Evolutionary conservation across 2,113 vertebrate species (phyloP), one percentile per base, ranked within the genome.

Genomic region (Oenanthe oenanthe): DNA sequence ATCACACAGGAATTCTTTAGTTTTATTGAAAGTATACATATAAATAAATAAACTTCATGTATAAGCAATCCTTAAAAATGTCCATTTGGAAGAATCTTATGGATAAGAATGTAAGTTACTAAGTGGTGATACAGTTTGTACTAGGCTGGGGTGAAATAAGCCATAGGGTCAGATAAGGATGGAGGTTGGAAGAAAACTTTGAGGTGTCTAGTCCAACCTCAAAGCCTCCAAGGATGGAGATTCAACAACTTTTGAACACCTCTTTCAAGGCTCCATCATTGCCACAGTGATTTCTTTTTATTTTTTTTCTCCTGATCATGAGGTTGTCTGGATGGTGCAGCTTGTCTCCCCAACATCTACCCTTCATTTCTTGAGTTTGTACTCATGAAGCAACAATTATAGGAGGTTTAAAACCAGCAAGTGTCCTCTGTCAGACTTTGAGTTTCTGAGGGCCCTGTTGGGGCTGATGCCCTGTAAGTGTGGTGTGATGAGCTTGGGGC

Each of bases 271-370:
- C 50, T 53, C 7, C 18, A 11, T 65, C 20, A n/a, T 20, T 61
- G 31, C 42, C 42, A 31, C 25, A 36, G 11, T 47, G 43, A 56
- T 32, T 31, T 31, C 0, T 19, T 36, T 16, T 42, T 36, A 2
- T 31, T 38, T 34, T 42, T 42, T 9, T 13, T 14, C 1, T 3
- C 5, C 12, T 5, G 5, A 6, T 58, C 1, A 3, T 40, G 7
- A 12, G 3, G 13, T 29, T 56, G 5, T 40, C 32, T 56, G 11
- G 7, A 13, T 76, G 18, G 14, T 15, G 14, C 17, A 19, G 8
- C 17, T 81, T 84, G 28, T 54, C n/a, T 70, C 84, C 38, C 21
- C 17, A 20, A 14, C 7, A 42, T 40, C 26, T 51, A 0, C 18
- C 21, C n/a, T 83, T 79, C 2, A 17, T 76, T 76, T 72, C 13